A percentile compares a stretch with the other conserved stretches of the same genome.
Evolutionary conservation across 2,797 vertebrate genomes (phyloP).

Genomic region (Amblyraja radiata): DNA sequence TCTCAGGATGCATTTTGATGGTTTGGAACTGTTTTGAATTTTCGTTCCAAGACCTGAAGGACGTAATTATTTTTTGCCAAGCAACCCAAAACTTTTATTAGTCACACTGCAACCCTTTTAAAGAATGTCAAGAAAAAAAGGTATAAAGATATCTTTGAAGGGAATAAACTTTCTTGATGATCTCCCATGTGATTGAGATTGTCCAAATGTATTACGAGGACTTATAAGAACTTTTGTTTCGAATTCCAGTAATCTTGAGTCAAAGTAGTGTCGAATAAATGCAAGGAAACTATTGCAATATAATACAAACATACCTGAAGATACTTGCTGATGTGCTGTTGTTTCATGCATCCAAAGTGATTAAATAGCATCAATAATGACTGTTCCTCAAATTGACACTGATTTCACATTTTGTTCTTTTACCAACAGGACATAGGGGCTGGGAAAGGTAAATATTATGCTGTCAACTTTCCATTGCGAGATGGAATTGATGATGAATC

Average conservation of each 20-base stretch:
- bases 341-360: not conserved
- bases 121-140: not conserved
- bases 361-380: not conserved
- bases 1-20: not conserved
- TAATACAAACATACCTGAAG: not conserved
- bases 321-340: not conserved
- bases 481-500: conserved; percentile 87
- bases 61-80: not conserved
- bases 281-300: not conserved
- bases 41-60: not conserved
- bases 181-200: not conserved
- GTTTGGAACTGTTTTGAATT: not conserved
- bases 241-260: not conserved
- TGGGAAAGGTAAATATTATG: conserved; percentile 89
- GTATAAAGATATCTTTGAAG: not conserved
- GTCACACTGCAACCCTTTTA: not conserved
- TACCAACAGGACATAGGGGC: conserved; percentile 77
- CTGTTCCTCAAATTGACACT: not conserved
- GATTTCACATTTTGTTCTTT: conserved; percentile 38
- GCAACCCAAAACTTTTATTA: not conserved
- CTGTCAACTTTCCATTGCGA: conserved; percentile 85
- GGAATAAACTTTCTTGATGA: not conserved
- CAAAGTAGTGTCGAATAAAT: not conserved
- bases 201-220: not conserved
- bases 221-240: not conserved